These are phyloP conservation scores for Leptodactylus fuscus DNA, from an alignment of 2,113 vertebrate genomes.

Conservation along the genomic window DNA sequence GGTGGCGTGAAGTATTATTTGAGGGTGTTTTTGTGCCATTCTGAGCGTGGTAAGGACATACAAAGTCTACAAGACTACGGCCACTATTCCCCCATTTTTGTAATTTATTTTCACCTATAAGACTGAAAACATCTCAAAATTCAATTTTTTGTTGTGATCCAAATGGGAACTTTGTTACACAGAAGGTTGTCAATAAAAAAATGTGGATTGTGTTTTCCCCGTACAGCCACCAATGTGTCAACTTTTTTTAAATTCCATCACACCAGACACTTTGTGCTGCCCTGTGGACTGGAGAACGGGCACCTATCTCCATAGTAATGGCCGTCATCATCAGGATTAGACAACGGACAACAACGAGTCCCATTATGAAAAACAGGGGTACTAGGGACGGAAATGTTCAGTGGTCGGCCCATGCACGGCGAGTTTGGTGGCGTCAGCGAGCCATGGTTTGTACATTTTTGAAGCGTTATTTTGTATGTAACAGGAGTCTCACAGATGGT, in stretches of 20 bases:
- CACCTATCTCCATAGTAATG: background rate
- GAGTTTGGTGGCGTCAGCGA: conserved; percentile 7
- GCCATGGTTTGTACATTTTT: background rate
- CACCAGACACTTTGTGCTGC: conserved; percentile 39
- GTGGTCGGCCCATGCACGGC: background rate
- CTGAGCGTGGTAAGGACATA: too few relatives aligned
- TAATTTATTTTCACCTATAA: background rate
- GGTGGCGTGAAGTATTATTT: too few relatives aligned
- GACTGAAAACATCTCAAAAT: background rate
- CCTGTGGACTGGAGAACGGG: conserved; percentile 37
- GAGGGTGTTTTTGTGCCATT: too few relatives aligned
- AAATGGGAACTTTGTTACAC: background rate
- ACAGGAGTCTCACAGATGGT: background rate
- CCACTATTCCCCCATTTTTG: background rate
- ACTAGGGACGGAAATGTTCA: background rate
- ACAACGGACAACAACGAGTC: background rate
- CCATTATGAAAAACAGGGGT: background rate
- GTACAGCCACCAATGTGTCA: too few relatives aligned
- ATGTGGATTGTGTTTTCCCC: background rate
- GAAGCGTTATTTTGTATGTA: background rate
- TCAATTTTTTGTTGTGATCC: background rate
- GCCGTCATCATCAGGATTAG: background rate
- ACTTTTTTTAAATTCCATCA: too few relatives aligned
- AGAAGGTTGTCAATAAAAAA: background rate
- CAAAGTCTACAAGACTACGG: background rate